Base-by-base conservation (phyloP, 1,140 invertebrate species). In the Bombus haemorrhoidalis region DNA sequence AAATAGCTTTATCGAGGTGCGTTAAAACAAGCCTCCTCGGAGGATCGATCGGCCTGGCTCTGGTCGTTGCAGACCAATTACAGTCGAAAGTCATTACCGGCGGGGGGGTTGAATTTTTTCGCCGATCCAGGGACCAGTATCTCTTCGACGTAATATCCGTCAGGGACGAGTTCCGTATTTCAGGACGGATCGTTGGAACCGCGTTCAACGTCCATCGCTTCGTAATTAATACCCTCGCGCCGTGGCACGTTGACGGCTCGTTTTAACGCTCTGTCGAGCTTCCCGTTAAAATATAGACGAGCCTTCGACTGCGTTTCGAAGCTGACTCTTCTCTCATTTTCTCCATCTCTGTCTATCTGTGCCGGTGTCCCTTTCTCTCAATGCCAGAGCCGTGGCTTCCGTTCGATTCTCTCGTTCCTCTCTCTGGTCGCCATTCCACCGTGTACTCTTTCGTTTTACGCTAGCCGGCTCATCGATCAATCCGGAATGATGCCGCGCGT, bases 391-490 rank as follows among this genome's bases (percentile, higher is more conserved):
- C 59, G 22, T 9, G 22, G 32, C 81, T 78, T 71, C 82, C 47
- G 47, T 53, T 37, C 69, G 43, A 47, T 71, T 81, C 72, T 43
- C 47, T 53, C 47, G 47, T 57, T 68, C 75, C 53, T 32, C 34
- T 57, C 47, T 62, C 59, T 62, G 59, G 43, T 39, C n/a, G 32
- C 32, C 68, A 32, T 71, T 66, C n/a, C 57, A 10, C 10, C 85
- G 64, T 71, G 53, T 72, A 72, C 81, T 77, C 85, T 85, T 86
- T 64, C 81, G 73, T 83, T 80, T 32, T 57, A 69, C 39, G 41
- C 57, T 34, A 32, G 74, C 64, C 32, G 57, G 82, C 89, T 91
- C 91, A 92, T 92, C 91, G 90, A 92, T 92, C 91, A 92, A 91
- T 89, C 86, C 81, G 77, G 66, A 87, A 87, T 47, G 86, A 90